Conservation (phyloP, 2,888 invertebrate genomes). For the Elgonia sp. region DNA sequence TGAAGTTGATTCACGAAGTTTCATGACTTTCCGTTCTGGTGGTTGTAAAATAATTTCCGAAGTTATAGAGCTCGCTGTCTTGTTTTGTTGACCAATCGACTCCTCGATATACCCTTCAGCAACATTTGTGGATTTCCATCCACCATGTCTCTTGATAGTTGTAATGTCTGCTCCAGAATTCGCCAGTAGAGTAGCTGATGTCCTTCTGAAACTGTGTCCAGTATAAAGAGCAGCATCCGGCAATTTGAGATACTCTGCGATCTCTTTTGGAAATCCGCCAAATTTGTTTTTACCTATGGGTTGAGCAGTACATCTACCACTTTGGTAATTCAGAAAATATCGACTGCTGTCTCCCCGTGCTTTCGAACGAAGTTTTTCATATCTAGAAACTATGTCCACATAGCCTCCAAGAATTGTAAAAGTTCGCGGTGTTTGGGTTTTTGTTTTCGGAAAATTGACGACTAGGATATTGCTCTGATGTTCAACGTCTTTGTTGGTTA, state of each 20-base stretch:
- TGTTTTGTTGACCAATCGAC: slow-evolving; percentile 12
- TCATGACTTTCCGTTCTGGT: background rate
- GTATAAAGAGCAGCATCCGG: slow-evolving; percentile 72
- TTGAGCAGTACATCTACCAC: slow-evolving; percentile 73
- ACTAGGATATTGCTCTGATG: slow-evolving; percentile 40
- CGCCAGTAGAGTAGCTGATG: slow-evolving; percentile 73
- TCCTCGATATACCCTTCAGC: slow-evolving; percentile 38
- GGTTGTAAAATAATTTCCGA: slow-evolving; percentile 6
- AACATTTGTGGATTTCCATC: slow-evolving; percentile 48
- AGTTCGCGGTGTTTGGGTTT: slow-evolving; percentile 43
- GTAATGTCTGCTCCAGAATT: slow-evolving; percentile 72
- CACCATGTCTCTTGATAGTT: slow-evolving; percentile 63
- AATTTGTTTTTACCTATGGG: slow-evolving; percentile 76
- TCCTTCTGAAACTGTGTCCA: slow-evolving; percentile 72
- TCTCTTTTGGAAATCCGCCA: slow-evolving; percentile 71
- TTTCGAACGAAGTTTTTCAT: slow-evolving; percentile 18
- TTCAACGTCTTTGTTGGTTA: slow-evolving; percentile 39
- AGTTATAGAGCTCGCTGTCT: background rate
- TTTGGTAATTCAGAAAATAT: slow-evolving; percentile 64
- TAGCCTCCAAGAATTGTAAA: slow-evolving; percentile 41
- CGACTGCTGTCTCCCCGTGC: slow-evolving; percentile 8
- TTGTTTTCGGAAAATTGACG: slow-evolving; percentile 45
- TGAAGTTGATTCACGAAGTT: background rate
- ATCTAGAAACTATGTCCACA: slow-evolving; percentile 16
- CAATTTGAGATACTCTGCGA: slow-evolving; percentile 74